Conservation (phyloP, 1,140 invertebrate genomes). For the Pogonomyrmex barbatus region DNA sequence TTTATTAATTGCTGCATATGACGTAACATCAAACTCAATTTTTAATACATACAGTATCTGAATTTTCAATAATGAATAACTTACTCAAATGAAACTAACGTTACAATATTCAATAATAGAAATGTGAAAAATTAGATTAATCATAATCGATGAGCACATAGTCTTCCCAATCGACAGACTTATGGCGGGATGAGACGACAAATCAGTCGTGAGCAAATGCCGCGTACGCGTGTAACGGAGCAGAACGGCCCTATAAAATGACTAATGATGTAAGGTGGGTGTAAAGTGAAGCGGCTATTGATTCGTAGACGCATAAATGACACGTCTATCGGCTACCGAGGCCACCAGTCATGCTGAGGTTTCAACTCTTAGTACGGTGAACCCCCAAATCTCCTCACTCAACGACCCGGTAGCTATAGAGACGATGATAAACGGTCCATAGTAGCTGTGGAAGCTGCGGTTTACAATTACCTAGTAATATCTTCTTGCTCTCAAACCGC, state of each 20-base stretch:
- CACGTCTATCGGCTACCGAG: slow-evolving; percentile 84
- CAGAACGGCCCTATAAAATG: slow-evolving; percentile 80
- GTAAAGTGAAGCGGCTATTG: slow-evolving; percentile 83
- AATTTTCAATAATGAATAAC: background rate
- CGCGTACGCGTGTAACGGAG: slow-evolving; percentile 47
- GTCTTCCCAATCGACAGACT: slow-evolving; percentile 6
- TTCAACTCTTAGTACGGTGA: slow-evolving; percentile 82
- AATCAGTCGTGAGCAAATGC: slow-evolving; percentile 60
- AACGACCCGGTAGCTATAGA: slow-evolving; percentile 74
- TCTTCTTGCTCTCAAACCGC: slow-evolving; percentile 60
- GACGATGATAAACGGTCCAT: slow-evolving; percentile 81
- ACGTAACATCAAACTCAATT: background rate
- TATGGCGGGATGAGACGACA: slow-evolving; percentile 58
- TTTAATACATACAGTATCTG: background rate
- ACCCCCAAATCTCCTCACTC: slow-evolving; percentile 75
- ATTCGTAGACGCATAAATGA: slow-evolving; percentile 84
- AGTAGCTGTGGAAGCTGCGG: slow-evolving; percentile 64
- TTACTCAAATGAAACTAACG: background rate
- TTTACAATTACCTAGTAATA: slow-evolving; percentile 75
- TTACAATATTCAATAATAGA: background rate
- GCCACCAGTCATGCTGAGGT: slow-evolving; percentile 85
- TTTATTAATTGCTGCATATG: slow-evolving; percentile 67
- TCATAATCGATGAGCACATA: slow-evolving; percentile 1
- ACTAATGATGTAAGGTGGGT: slow-evolving; percentile 82
- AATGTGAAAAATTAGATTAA: slow-evolving; percentile 33